Percentiles rank a stretch among this genome's conserved stretches.
phyloP scores from a whole-genome alignment of 1,140 invertebrate genomes.

The Argopecten irradians region DNA sequence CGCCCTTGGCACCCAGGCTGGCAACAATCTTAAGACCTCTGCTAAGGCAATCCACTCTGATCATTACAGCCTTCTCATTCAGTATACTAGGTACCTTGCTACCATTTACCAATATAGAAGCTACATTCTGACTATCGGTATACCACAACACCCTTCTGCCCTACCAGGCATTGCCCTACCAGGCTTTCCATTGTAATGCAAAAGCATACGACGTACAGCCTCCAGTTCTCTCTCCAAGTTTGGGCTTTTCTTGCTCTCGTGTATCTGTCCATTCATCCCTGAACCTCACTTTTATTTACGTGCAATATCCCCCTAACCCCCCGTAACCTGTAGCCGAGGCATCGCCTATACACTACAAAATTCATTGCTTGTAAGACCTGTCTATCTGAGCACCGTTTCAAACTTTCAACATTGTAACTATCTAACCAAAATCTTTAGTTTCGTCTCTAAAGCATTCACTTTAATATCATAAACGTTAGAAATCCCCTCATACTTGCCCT shows the following conservation, averaged over 20 bases:
- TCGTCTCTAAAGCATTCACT: too few relatives aligned
- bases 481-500: too few relatives aligned
- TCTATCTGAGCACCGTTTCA: too few relatives aligned
- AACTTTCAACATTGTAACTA: too few relatives aligned
- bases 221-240: constrained; percentile 41
- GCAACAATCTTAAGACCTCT: neutral
- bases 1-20: constrained; percentile 33
- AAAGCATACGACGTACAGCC: constrained; percentile 38
- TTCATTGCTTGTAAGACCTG: too few relatives aligned
- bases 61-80: neutral
- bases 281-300: neutral
- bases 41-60: neutral
- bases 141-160: neutral
- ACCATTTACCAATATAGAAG: constrained; percentile 36
- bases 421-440: too few relatives aligned
- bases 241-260: constrained; percentile 34
- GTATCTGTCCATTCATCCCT: constrained; percentile 5
- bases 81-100: constrained; percentile 36
- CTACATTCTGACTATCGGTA: constrained; percentile 47
- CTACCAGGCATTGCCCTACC: constrained; percentile 13
- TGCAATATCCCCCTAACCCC: constrained; percentile 17
- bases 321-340: constrained; percentile 1
- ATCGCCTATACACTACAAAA: too few relatives aligned
- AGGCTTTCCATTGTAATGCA: neutral
- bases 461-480: too few relatives aligned